A percentile compares a stretch with the other conserved stretches of the same genome.
Evolutionary conservation across 2,888 invertebrate genomes (phyloP).

Genomic region (Agrochola macilenta): DNA sequence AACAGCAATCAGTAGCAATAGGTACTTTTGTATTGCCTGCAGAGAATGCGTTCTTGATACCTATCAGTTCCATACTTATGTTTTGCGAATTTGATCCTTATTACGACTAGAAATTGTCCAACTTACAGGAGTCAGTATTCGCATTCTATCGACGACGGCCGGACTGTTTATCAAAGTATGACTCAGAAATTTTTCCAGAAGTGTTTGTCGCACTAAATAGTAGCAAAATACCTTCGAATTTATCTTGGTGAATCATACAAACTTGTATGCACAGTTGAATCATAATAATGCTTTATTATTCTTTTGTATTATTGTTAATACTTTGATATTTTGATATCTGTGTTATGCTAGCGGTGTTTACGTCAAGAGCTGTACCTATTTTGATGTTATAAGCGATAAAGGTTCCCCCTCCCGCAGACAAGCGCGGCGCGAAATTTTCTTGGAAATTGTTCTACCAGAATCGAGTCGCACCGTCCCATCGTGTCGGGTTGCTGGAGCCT

Average conservation of each 20-base stretch:
- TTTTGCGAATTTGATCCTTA: no score
- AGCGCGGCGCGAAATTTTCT: no score
- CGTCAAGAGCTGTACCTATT: constrained; percentile 5
- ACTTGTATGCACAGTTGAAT: constrained; percentile 6
- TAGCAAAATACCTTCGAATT: constrained; percentile 29
- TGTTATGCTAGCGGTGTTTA: neutral
- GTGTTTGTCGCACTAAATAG: constrained; percentile 27
- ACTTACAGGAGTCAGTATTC: no score
- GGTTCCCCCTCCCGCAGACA: no score
- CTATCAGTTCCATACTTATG: no score
- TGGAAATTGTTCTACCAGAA: no score
- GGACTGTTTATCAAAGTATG: constrained; percentile 14
- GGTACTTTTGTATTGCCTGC: constrained; percentile 11
- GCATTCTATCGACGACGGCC: no score
- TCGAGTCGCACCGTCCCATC: no score
- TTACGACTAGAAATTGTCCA: no score
- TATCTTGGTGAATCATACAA: constrained; percentile 40
- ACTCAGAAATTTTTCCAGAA: constrained; percentile 42
- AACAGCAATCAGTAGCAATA: neutral
- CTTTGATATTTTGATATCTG: neutral
- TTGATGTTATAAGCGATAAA: neutral
- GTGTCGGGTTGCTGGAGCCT: no score
- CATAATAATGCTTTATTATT: neutral
- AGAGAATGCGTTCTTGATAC: neutral
- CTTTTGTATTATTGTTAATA: constrained; percentile 11